Conservation (phyloP, 2,113 vertebrate genomes). For the Lepus europaeus region DNA sequence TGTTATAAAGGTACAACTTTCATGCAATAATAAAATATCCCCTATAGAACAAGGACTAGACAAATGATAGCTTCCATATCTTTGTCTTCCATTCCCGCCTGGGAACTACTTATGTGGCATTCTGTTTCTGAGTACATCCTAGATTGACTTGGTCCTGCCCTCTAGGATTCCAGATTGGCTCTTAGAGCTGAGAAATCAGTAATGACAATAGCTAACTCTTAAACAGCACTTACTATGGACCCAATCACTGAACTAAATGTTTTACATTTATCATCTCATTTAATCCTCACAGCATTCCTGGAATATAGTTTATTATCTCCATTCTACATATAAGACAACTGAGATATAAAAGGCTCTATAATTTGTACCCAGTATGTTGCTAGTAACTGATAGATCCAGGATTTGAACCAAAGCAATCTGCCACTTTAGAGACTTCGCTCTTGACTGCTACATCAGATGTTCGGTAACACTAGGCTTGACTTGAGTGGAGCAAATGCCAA, state of each 20-base stretch:
- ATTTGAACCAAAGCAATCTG: conserved; percentile 22
- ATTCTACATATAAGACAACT: not conserved
- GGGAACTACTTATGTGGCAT: not conserved
- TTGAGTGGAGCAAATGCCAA: not conserved
- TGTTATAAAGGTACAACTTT: not conserved
- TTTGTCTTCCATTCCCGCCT: not conserved
- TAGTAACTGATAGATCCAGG: not conserved
- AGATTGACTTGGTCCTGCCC: not conserved
- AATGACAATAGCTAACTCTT: not conserved
- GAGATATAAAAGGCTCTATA: not conserved
- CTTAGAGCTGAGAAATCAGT: not conserved
- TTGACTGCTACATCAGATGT: conserved; percentile 28
- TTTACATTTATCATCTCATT: conserved; percentile 39
- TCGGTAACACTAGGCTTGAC: not conserved
- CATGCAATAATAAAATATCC: conserved; percentile 32
- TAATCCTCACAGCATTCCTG: not conserved
- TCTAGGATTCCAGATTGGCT: not conserved
- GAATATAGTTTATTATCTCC: not conserved
- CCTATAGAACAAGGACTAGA: not conserved
- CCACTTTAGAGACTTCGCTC: not conserved
- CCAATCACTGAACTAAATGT: not conserved
- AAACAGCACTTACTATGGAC: not conserved
- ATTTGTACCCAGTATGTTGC: not conserved
- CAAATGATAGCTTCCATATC: not conserved
- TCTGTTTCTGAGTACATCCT: not conserved